Percentiles rank a stretch among this genome's conserved stretches.
Evolutionary conservation across 2,113 vertebrate genomes (phyloP).

Genomic region (Crotalus tigris): DNA sequence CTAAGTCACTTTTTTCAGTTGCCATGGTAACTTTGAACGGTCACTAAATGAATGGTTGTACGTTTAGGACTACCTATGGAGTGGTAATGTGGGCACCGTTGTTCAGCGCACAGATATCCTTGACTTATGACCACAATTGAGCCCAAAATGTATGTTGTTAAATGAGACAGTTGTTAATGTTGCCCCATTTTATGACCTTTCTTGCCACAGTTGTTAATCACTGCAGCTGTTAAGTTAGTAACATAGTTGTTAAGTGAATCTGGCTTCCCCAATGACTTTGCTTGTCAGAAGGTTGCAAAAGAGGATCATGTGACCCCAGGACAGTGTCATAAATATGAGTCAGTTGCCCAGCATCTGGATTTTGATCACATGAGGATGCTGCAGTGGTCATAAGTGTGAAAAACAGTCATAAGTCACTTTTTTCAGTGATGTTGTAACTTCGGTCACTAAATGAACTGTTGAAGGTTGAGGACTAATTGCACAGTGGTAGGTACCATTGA

Average conservation of each 20-base stretch:
- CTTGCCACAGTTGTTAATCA: neutral
- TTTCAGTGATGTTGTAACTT: too few relatives aligned
- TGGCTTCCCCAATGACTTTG: neutral
- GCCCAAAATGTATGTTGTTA: neutral
- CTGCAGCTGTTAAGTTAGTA: neutral
- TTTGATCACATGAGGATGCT: too few relatives aligned
- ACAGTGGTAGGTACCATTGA: too few relatives aligned
- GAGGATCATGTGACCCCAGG: neutral
- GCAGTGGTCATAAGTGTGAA: too few relatives aligned
- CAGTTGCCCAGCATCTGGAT: too few relatives aligned
- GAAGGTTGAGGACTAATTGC: too few relatives aligned
- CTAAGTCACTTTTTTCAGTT: neutral
- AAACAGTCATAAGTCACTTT: too few relatives aligned
- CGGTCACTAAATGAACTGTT: too few relatives aligned
- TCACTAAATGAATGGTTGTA: neutral
- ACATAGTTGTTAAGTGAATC: neutral
- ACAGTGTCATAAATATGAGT: too few relatives aligned
- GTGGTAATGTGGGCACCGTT: too few relatives aligned
- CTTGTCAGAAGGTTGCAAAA: neutral
- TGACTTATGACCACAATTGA: neutral
- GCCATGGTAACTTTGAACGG: neutral
- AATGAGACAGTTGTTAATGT: neutral
- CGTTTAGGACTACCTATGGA: neutral
- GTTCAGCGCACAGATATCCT: neutral
- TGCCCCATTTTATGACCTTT: neutral